Conservation (phyloP, 2,888 invertebrate species). For the Maniola hyperantus region DNA sequence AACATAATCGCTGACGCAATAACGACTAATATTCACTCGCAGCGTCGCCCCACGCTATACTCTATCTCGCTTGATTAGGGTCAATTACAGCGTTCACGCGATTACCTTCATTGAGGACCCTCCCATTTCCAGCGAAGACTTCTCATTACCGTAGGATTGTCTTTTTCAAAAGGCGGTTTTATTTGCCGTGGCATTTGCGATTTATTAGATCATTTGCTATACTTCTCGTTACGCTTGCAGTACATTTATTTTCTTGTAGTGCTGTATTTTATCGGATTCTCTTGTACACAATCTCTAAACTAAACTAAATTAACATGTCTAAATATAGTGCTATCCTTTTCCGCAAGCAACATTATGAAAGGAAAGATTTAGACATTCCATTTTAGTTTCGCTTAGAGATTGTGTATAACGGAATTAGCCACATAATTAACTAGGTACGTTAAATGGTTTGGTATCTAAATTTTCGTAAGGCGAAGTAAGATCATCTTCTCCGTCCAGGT, state of each 20-base stretch:
- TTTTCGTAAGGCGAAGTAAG: too few relatives aligned
- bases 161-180: conserved; percentile 15
- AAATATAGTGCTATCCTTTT: too few relatives aligned
- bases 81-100: conserved; percentile 73
- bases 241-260: neutral
- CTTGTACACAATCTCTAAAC: too few relatives aligned
- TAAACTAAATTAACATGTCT: too few relatives aligned
- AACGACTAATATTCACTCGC: conserved; percentile 12
- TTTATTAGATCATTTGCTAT: neutral
- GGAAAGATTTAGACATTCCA: too few relatives aligned
- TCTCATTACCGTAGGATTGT: conserved; percentile 34
- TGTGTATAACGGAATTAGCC: too few relatives aligned
- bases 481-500: too few relatives aligned
- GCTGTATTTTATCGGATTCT: neutral
- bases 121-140: conserved; percentile 63
- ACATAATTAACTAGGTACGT: too few relatives aligned
- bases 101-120: conserved; percentile 69
- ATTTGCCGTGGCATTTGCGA: conserved; percentile 9
- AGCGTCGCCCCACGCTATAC: conserved; percentile 49
- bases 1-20: conserved; percentile 10
- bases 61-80: conserved; percentile 72
- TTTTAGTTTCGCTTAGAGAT: too few relatives aligned
- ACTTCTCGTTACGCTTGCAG: neutral
- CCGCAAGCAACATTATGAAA: too few relatives aligned
- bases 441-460: too few relatives aligned